Evolutionary conservation across 2,797 vertebrate genomes (phyloP), one percentile per base, ranked within the genome.

Genomic region (Ctenochaetus hawaiiensis): DNA sequence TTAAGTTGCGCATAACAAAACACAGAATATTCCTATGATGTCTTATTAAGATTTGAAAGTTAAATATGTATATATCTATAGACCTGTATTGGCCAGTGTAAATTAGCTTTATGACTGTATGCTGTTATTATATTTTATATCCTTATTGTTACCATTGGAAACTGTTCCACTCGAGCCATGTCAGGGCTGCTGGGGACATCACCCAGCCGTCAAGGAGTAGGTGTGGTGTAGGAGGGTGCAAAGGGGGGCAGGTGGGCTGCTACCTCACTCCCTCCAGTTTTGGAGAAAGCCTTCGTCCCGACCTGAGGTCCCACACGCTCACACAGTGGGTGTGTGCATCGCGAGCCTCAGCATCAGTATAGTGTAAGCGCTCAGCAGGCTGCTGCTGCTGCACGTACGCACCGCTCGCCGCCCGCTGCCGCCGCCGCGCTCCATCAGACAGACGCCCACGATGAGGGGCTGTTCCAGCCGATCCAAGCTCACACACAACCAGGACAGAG

Each of bases 361-460:
- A 41, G 39, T 41, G 39, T 41, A 12, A 41, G 39, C 39, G 39
- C 39, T 12, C 39, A 9, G 39, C 39, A 41, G 39, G 39, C 39
- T 41, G 39, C 39, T 41, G 39, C 39, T 41, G 39, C 39, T 13
- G 3, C 43, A 26, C 78, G 16, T 48, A 41, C 11, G 14, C 75
- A 73, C 61, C 66, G 62, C 51, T 67, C 75, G 67, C 44, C 77
- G 34, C 76, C 30, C 30, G 30, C 30, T 6, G 30, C 30, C 30
- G 30, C 30, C 30, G 30, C 30, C 30, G 82, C 81, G 77, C 87
- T 85, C 82, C 87, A 86, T 85, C 90, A 75, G 78, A 85, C 82
- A 54, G 81, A 78, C 80, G 69, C 90, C 75, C 77, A 93, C 64
- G 90, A 96, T 96, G 95, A 95, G 95, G 90, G 95, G 94, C 88